Percentiles rank a stretch among this genome's conserved stretches.
These are phyloP conservation scores for Drosophila gunungcola DNA, from an alignment of 1,140 invertebrate genomes.

Conservation along the genomic window DNA sequence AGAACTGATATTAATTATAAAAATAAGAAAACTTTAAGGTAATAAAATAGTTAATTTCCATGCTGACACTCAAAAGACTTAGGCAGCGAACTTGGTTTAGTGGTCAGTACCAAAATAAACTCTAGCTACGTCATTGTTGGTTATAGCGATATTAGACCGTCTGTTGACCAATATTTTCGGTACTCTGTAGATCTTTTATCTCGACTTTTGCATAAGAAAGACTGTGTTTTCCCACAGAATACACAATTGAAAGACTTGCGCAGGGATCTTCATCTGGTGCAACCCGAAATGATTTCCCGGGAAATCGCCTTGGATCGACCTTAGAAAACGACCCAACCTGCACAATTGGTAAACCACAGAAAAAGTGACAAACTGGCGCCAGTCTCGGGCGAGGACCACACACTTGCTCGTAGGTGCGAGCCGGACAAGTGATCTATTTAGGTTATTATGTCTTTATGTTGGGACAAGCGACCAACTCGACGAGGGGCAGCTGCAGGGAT, in stretches of 20 bases:
- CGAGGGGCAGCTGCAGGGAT: constrained; percentile 60
- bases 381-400: constrained; percentile 61
- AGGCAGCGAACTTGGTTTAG: constrained; percentile 50
- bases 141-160: not conserved
- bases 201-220: constrained; percentile 29
- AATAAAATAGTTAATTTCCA: too few species aligned
- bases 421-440: constrained; percentile 78
- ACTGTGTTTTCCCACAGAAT: constrained; percentile 23
- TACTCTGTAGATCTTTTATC: constrained; percentile 1
- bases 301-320: constrained; percentile 16
- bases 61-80: constrained; percentile 57
- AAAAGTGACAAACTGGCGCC: constrained; percentile 70
- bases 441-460: constrained; percentile 80
- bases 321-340: constrained; percentile 23
- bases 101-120: not conserved
- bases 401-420: constrained; percentile 71
- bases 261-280: not conserved
- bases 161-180: too few species aligned
- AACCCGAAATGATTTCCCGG: constrained; percentile 26
- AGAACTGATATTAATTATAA: too few species aligned
- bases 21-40: too few species aligned
- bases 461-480: constrained; percentile 40
- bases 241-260: constrained; percentile 7
- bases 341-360: constrained; percentile 49
- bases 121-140: too few species aligned